Evolutionary conservation across 2,797 vertebrate species (phyloP), one percentile per base, ranked within the genome.

Genomic region (Odontamblyopus rebecca): DNA sequence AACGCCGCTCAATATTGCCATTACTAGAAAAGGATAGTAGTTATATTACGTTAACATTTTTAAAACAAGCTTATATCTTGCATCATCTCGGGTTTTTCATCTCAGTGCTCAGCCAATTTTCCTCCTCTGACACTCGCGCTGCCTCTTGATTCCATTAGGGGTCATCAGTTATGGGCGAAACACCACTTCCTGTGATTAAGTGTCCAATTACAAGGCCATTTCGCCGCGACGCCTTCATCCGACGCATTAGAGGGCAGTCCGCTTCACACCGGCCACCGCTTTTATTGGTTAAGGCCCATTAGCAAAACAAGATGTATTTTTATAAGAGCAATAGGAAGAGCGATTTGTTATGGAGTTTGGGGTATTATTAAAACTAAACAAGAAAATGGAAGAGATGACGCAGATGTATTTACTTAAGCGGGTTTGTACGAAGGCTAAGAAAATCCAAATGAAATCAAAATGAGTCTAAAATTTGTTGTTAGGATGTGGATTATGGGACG

Each of bases 181-280:
- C 72, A 76, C 67, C 83, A 78, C 86, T 88, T 86, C 70, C 78
- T 38, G 38, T 88, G 85, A 92, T 92, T 88, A 89, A 90, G 85
- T 83, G 81, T 84, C 79, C 80, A 89, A 88, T 90, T 87, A 89
- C 65, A 63, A 61, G 59, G 67, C 77, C 77, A 69, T 74, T 82
- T 70, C 77, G 50, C 76, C 76, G 68, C 23, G 9, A 74, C 67
- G 67, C 67, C 68, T 82, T 68, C 61, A 71, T 63, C 82, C 71
- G 79, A 60, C 67, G 64, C 78, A 79, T 78, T 68, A 76, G 72
- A 70, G 63, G 32, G 35, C 64, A 73, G 69, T 84, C 81, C 32
- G 65, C 77, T 80, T 79, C 75, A 74, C 0, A 5, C 51, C 4
- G 50, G 72, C 69, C 68, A 71, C 56, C 62, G 60, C 16, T 0